A percentile compares a stretch with the other conserved stretches of the same genome.
Conservation (phyloP, 1,140 invertebrate species). For the Chironomus striatipennis region DNA sequence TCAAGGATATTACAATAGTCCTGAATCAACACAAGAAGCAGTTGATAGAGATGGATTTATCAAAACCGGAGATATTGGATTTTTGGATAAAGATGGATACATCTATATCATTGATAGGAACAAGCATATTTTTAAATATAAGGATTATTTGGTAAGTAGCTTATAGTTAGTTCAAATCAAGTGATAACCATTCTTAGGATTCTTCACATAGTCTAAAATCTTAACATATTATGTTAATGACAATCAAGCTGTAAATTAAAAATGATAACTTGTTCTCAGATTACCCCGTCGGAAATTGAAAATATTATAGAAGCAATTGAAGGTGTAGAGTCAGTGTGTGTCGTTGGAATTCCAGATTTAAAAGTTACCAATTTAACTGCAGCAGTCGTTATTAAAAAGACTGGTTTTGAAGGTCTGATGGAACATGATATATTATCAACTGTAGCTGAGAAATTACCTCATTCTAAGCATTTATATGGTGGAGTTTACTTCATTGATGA, state of each 20-base stretch:
- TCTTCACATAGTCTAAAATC: too few species aligned
- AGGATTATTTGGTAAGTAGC: slow-evolving; percentile 26
- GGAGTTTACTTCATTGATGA: slow-evolving; percentile 48
- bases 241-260: too few species aligned
- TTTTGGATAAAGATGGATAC: slow-evolving; percentile 53
- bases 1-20: slow-evolving; percentile 42
- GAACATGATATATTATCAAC: slow-evolving; percentile 6
- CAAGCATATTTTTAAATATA: slow-evolving; percentile 71
- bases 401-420: neutral
- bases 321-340: slow-evolving; percentile 67
- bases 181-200: too few species aligned
- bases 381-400: neutral
- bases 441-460: neutral
- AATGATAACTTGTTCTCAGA: slow-evolving; percentile 46
- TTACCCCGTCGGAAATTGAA: slow-evolving; percentile 81
- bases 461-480: slow-evolving; percentile 27
- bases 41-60: slow-evolving; percentile 54
- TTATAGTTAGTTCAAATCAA: too few species aligned
- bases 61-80: slow-evolving; percentile 62
- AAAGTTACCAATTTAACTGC: slow-evolving; percentile 23
- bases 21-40: slow-evolving; percentile 45
- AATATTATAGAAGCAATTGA: slow-evolving; percentile 64
- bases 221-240: too few species aligned
- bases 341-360: slow-evolving; percentile 67
- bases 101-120: slow-evolving; percentile 61